Percentiles rank a stretch among this genome's conserved stretches.
Conservation (phyloP, 2,888 invertebrate species). For the Brenthis ino region DNA sequence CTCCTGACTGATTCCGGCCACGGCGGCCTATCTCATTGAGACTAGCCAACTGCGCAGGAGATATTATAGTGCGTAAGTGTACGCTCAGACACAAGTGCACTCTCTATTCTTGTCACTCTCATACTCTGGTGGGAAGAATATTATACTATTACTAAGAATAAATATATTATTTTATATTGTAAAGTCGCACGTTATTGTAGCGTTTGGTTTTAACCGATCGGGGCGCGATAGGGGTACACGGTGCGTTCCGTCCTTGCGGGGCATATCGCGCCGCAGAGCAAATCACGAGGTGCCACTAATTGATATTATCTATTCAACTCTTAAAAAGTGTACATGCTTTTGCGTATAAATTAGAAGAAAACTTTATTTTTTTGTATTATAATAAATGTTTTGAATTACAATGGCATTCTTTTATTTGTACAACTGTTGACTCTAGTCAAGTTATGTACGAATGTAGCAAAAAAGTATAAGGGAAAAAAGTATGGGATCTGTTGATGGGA, state of each 20-base stretch:
- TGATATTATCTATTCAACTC: slow-evolving; percentile 66
- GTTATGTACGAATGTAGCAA: background rate
- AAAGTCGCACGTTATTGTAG: slow-evolving; percentile 44
- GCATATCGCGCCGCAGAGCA: slow-evolving; percentile 58
- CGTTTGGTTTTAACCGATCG: slow-evolving; percentile 50
- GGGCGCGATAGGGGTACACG: slow-evolving; percentile 60
- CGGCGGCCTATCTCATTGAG: too few species aligned
- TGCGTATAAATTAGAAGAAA: slow-evolving; percentile 20
- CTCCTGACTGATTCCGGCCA: too few species aligned
- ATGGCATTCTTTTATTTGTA: background rate
- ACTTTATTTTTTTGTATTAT: slow-evolving; percentile 13
- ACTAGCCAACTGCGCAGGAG: too few species aligned
- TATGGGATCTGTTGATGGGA: too few species aligned
- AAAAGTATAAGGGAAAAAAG: too few species aligned
- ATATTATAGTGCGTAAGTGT: too few species aligned
- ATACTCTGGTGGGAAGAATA: too few species aligned
- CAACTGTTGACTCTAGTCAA: too few species aligned
- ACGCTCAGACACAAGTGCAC: too few species aligned
- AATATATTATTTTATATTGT: background rate
- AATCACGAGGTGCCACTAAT: slow-evolving; percentile 63
- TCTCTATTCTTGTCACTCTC: too few species aligned
- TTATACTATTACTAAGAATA: background rate
- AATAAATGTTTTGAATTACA: slow-evolving; percentile 16
- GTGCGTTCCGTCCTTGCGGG: slow-evolving; percentile 52
- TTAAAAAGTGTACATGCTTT: slow-evolving; percentile 34